Percentiles rank a stretch among this genome's conserved stretches.
Evolutionary conservation across 35 echinoderm and acorn worm species (phyloP).

Genomic region (Acanthaster planci): DNA sequence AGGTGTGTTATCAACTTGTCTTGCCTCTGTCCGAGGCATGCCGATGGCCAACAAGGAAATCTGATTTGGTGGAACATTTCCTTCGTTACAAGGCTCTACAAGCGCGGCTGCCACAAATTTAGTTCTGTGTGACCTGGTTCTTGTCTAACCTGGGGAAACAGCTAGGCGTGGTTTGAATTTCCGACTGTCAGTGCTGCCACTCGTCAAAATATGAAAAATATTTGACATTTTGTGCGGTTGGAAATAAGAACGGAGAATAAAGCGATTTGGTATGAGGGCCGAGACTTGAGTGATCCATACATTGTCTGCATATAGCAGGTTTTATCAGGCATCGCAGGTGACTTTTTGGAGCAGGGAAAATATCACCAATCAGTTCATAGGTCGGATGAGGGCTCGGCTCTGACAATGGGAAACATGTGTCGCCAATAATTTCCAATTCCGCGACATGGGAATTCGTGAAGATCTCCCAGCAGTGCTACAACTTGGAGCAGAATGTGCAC

Average conservation of each 20-base stretch:
- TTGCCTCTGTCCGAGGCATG: background rate
- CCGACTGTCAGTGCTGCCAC: conserved; percentile 14
- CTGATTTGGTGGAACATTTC: conserved; percentile 21
- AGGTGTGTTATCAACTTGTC: conserved; percentile 15
- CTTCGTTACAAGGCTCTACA: conserved; percentile 19
- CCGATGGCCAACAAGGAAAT: conserved; percentile 3
- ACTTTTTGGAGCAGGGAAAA: no score
- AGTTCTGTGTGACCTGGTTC: conserved; percentile 17
- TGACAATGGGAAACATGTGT: no score
- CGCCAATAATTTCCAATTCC: no score
- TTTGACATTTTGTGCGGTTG: background rate
- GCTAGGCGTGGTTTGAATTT: conserved; percentile 21
- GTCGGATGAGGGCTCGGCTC: no score
- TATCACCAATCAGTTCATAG: no score
- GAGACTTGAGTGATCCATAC: no score
- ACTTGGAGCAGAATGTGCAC: no score
- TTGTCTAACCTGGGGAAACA: conserved; percentile 15
- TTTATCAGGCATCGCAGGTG: no score
- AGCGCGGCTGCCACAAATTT: background rate
- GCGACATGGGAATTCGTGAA: no score
- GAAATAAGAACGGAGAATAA: background rate
- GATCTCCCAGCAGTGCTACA: no score
- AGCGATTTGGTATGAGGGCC: no score
- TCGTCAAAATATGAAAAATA: conserved; percentile 29
- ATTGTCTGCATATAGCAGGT: no score